phyloP scores from a whole-genome alignment of 2,113 vertebrate genomes.

The Psilopsiagon aurifrons region DNA sequence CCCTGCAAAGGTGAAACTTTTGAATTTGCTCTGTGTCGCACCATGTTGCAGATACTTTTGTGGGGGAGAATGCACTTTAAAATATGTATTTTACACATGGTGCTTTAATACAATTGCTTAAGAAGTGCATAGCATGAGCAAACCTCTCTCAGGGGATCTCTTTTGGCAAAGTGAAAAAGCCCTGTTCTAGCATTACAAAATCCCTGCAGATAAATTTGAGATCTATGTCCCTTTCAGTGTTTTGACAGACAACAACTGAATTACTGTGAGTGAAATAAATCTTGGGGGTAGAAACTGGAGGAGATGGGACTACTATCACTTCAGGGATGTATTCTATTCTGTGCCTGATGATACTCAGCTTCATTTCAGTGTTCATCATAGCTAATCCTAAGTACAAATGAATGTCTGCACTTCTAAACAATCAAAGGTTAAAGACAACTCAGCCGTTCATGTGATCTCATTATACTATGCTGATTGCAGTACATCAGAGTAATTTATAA shows the following conservation, averaged over 20 bases:
- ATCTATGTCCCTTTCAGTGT: slow-evolving; percentile 57
- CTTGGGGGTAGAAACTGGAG: not conserved
- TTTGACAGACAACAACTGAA: slow-evolving; percentile 66
- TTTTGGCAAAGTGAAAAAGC: slow-evolving; percentile 41
- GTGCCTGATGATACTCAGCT: slow-evolving; percentile 4
- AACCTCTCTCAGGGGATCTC: slow-evolving; percentile 3
- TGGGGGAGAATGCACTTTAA: not conserved
- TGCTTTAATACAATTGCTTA: not conserved
- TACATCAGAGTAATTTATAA: slow-evolving; percentile 70
- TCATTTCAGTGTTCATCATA: not conserved
- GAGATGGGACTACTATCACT: not conserved
- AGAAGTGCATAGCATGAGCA: slow-evolving; percentile 15
- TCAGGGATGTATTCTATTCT: slow-evolving; percentile 35
- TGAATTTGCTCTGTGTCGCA: not conserved
- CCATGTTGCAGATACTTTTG: not conserved
- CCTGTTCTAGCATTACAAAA: slow-evolving; percentile 35
- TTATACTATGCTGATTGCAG: slow-evolving; percentile 70
- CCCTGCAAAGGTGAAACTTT: not conserved
- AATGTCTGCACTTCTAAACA: slow-evolving; percentile 72
- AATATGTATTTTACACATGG: not conserved
- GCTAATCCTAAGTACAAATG: slow-evolving; percentile 47
- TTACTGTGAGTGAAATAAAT: slow-evolving; percentile 26
- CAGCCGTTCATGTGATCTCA: slow-evolving; percentile 68
- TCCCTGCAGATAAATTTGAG: slow-evolving; percentile 61
- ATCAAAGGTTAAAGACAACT: slow-evolving; percentile 72